These are phyloP conservation scores for Sesia bembeciformis DNA, from an alignment of 2,888 invertebrate genomes.

Conservation along the genomic window DNA sequence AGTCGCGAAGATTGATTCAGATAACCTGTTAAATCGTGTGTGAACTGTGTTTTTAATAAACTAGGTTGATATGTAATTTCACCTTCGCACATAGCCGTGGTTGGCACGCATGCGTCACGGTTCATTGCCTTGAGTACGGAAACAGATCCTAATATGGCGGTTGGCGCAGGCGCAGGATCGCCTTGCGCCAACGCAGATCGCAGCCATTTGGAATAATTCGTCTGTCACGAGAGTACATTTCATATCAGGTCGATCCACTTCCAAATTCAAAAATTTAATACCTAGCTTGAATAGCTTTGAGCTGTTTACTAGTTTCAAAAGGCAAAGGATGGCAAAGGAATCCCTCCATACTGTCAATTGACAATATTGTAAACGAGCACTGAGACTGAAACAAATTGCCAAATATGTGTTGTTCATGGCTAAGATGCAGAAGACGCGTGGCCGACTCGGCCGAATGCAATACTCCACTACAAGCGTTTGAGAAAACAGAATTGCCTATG, in stretches of 20 bases:
- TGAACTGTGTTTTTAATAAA: slow-evolving; percentile 13
- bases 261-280: not conserved
- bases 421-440: slow-evolving; percentile 54
- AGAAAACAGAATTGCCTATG: slow-evolving; percentile 25
- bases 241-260: not conserved
- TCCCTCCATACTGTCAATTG: not conserved
- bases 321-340: not conserved
- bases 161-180: slow-evolving; percentile 46
- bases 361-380: slow-evolving; percentile 1
- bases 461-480: slow-evolving; percentile 42
- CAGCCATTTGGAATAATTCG: slow-evolving; percentile 48
- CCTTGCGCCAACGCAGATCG: slow-evolving; percentile 59
- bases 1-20: no score
- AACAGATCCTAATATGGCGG: slow-evolving; percentile 67
- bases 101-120: slow-evolving; percentile 52
- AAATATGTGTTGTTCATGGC: slow-evolving; percentile 67
- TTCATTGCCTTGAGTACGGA: slow-evolving; percentile 69
- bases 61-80: slow-evolving; percentile 18
- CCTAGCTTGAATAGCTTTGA: not conserved
- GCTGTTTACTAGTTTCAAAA: not conserved
- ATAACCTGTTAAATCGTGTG: not conserved
- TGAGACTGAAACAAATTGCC: slow-evolving; percentile 22
- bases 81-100: slow-evolving; percentile 23
- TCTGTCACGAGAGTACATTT: slow-evolving; percentile 40
- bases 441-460: slow-evolving; percentile 41